Percentiles rank a stretch among this genome's conserved stretches.
These are phyloP conservation scores for Hephaestus fuliginosus DNA, from an alignment of 2,797 vertebrate species.

Conservation along the genomic window DNA sequence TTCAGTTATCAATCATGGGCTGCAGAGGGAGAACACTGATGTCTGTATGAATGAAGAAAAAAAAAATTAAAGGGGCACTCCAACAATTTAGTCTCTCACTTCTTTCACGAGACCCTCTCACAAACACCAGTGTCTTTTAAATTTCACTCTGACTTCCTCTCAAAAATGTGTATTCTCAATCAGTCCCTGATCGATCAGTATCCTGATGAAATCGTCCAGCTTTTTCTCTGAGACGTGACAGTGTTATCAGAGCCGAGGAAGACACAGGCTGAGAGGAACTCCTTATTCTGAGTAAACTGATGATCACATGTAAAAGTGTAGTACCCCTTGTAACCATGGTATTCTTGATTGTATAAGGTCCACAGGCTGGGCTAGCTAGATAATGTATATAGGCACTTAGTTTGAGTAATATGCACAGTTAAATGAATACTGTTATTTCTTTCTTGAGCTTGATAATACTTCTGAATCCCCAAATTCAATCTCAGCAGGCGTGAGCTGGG, in stretches of 20 bases:
- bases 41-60: not conserved
- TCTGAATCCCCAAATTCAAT: not conserved
- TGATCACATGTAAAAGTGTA: not conserved
- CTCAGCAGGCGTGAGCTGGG: not conserved
- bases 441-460: not conserved
- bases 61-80: not conserved
- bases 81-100: not conserved
- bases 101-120: not conserved
- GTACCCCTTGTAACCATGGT: not conserved
- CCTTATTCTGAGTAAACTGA: not conserved
- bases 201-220: not conserved
- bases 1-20: not conserved
- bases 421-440: not conserved
- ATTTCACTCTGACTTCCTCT: not conserved
- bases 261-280: not conserved
- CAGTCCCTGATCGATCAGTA: not conserved
- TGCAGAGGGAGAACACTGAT: not conserved
- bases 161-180: not conserved
- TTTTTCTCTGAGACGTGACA: not conserved
- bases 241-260: not conserved
- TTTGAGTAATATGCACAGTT: not conserved
- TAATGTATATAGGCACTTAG: not conserved
- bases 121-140: not conserved
- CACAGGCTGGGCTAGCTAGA: not conserved
- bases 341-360: conserved; percentile 7